These are phyloP conservation scores for Cynopterus sphinx DNA, from an alignment of 2,797 vertebrate species.

Conservation along the genomic window DNA sequence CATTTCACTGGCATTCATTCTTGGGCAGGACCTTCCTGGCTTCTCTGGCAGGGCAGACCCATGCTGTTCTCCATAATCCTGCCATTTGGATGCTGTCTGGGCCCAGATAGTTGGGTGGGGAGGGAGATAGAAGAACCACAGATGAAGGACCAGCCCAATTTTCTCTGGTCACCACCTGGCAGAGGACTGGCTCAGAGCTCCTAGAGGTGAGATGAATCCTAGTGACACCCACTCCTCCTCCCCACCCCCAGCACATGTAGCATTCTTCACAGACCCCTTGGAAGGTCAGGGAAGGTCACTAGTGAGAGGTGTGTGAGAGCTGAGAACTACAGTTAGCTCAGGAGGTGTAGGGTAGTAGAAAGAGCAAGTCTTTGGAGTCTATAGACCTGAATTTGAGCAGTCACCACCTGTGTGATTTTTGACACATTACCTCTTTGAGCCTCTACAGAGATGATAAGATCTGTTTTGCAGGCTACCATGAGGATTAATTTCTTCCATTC, in stretches of 20 bases:
- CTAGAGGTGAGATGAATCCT: background rate
- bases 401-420: background rate
- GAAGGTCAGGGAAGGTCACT: background rate
- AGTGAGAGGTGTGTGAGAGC: background rate
- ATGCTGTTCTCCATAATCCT: background rate
- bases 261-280: background rate
- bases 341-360: background rate
- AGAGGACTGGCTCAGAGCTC: background rate
- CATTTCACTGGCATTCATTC: background rate
- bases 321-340: background rate
- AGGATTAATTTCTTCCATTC: slow-evolving; percentile 24
- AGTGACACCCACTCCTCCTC: background rate
- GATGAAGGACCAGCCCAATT: background rate
- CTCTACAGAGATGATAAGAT: background rate
- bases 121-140: background rate
- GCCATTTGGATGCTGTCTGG: background rate
- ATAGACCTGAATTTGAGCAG: background rate
- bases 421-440: background rate
- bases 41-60: background rate
- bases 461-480: background rate
- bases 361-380: background rate
- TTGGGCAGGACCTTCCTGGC: background rate
- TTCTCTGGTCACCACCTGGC: background rate
- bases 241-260: background rate
- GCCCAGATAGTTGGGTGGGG: background rate